phyloP scores from a whole-genome alignment of 2,797 vertebrate genomes.

The Enteromius afrohamiltoni region DNA sequence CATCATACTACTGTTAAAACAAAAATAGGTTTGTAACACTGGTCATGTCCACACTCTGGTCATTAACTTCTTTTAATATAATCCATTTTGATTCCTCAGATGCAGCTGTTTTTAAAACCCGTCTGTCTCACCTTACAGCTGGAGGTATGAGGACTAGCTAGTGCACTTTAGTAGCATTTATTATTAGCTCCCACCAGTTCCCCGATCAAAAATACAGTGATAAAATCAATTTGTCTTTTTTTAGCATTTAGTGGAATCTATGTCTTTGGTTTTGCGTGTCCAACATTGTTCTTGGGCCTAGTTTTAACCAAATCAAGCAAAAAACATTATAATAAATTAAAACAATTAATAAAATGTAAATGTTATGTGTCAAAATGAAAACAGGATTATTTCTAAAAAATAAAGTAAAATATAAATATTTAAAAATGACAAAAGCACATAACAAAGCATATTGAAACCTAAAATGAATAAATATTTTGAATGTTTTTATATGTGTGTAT shows the following conservation, averaged over 20 bases:
- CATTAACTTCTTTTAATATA: not conserved
- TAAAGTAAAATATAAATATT: not conserved
- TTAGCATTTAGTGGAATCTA: not conserved
- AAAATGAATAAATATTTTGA: no score
- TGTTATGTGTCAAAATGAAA: not conserved
- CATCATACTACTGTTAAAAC: not conserved
- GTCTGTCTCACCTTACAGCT: conserved; percentile 6
- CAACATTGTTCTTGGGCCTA: not conserved
- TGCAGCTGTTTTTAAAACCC: conserved; percentile 13
- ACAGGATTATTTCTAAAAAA: not conserved
- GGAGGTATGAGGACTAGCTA: conserved; percentile 34
- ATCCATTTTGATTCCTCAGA: conserved; percentile 23
- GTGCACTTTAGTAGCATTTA: not conserved
- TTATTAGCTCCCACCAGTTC: not conserved
- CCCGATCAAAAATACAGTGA: not conserved
- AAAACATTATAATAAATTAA: not conserved
- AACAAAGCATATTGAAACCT: not conserved
- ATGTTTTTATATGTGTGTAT: no score
- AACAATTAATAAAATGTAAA: not conserved
- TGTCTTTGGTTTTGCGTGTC: not conserved
- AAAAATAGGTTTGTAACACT: not conserved
- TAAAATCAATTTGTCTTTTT: not conserved
- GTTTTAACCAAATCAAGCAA: not conserved
- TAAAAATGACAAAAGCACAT: not conserved
- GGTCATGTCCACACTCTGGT: not conserved